Base-by-base conservation (phyloP, 2,113 vertebrate species). In the Irena cyanogastra region DNA sequence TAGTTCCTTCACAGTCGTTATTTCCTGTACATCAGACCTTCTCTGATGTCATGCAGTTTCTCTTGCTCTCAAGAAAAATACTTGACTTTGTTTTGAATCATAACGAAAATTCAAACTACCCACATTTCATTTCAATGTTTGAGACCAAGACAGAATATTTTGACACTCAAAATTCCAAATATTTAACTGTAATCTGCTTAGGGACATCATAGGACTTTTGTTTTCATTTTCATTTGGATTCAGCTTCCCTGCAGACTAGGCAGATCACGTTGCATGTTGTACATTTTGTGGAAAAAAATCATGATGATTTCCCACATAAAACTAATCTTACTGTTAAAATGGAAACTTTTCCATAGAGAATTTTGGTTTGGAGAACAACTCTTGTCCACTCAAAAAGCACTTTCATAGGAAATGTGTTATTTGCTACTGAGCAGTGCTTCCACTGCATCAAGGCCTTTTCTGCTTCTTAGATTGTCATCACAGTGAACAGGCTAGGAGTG, bases 401-500 rank as follows among this genome's bases (percentile, higher is more conserved):
- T 64, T 71, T 28, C 9, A 26, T 31, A 53, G 9, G 35, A 60
- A 64, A 37, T 16, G 11, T 22, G 57, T 66, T 15, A 33, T 18
- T 49, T 79, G 19, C 37, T 86, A 4, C 13, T 75, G 33, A 59
- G 14, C 19, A 15, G 13, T 3, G 11, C 3, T 71, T 45, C 31
- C 2, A 13, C 4, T 24, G 11, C 6, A 6, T 35, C 27, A 54
- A 49, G 14, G 22, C 2, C 12, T 79, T 82, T 87, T 77, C 28
- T 66, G 19, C 4, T 63, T 44, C 20, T 65, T 17, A 56, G 11
- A 13, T 5, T 41, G 6, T 35, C 61, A 19, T 16, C 16, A 16
- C 11, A 35, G 18, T 0, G 1, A n/a, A 13, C 4, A 47, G 16
- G 4, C 8, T 42, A 26, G 7, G 12, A 23, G 10, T 78, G 39